Evolutionary conservation across 2,888 invertebrate genomes (phyloP).

Genomic region (Watsonalla binaria): DNA sequence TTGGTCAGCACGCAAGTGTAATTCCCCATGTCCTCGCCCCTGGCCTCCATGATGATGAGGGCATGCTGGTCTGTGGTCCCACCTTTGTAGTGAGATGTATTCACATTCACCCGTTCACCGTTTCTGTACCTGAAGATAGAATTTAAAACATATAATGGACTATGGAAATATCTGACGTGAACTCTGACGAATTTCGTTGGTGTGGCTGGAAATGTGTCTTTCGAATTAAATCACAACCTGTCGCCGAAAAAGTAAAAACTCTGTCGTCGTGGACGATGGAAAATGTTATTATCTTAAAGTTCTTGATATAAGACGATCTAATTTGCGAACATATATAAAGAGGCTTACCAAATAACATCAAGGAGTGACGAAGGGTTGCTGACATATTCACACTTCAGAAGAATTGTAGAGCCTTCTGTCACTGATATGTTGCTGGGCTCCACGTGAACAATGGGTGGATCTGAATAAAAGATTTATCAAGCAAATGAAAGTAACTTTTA

Average conservation of each 20-base stretch:
- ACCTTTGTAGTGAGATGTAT: conserved; percentile 82
- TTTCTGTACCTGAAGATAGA: conserved; percentile 81
- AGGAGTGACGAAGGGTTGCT: conserved; percentile 90
- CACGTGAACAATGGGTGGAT: conserved; percentile 90
- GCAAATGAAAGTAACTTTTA: too few species aligned
- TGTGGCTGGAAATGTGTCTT: background rate
- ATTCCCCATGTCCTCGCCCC: conserved; percentile 88
- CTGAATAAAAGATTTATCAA: too few species aligned
- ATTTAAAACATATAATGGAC: too few species aligned
- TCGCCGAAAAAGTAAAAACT: too few species aligned
- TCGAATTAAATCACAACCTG: background rate
- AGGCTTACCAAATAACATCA: conserved; percentile 86
- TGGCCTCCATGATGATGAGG: conserved; percentile 86
- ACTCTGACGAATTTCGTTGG: too few species aligned
- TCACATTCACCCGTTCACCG: conserved; percentile 77
- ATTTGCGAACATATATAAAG: background rate
- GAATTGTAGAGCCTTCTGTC: conserved; percentile 86
- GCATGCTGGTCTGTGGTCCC: conserved; percentile 87
- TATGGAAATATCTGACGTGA: too few species aligned
- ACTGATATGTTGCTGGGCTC: conserved; percentile 86
- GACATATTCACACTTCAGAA: conserved; percentile 89
- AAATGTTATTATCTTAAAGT: too few species aligned
- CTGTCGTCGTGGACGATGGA: too few species aligned
- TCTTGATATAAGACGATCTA: too few species aligned
- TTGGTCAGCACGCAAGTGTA: conserved; percentile 91